These are phyloP conservation scores for Saguinus imperator DNA, from an alignment of 2,113 vertebrate species.

Conservation along the genomic window DNA sequence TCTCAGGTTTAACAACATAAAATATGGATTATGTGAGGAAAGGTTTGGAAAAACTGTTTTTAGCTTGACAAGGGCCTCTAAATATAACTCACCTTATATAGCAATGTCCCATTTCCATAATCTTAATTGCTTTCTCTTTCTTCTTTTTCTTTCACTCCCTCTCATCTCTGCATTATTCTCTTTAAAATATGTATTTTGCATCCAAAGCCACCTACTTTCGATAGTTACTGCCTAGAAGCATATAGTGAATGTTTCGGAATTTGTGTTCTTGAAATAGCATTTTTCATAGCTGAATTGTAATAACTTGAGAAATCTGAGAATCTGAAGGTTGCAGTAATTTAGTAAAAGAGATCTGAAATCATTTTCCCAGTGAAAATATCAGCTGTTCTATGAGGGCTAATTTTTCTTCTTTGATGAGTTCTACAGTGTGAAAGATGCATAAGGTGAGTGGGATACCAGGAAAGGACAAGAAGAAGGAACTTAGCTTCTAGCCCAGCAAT, in stretches of 20 bases:
- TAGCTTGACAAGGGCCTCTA: conserved; percentile 51
- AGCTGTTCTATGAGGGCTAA: neutral
- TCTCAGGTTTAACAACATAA: conserved; percentile 2
- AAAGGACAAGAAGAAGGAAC: neutral
- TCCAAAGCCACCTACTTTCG: conserved; percentile 23
- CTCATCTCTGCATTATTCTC: conserved; percentile 28
- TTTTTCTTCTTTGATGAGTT: neutral
- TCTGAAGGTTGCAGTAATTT: neutral
- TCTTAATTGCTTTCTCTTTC: conserved; percentile 54
- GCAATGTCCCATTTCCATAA: conserved; percentile 50
- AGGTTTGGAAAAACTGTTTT: conserved; percentile 45
- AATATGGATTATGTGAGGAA: conserved; percentile 1
- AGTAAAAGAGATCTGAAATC: neutral
- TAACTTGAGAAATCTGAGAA: neutral
- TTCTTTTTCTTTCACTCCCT: conserved; percentile 28
- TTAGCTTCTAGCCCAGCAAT: neutral
- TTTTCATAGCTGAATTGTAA: neutral
- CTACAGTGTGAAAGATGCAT: neutral
- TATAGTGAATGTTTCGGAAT: conserved; percentile 38
- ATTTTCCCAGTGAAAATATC: neutral
- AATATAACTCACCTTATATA: conserved; percentile 52
- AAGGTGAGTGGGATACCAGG: neutral
- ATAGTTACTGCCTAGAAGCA: neutral
- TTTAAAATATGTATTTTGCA: neutral
- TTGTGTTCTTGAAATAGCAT: conserved; percentile 39